Evolutionary conservation across 64 coral and sea anemone genomes (phyloP), one percentile per base, ranked within the genome.

Genomic region (Anthopleura sola): DNA sequence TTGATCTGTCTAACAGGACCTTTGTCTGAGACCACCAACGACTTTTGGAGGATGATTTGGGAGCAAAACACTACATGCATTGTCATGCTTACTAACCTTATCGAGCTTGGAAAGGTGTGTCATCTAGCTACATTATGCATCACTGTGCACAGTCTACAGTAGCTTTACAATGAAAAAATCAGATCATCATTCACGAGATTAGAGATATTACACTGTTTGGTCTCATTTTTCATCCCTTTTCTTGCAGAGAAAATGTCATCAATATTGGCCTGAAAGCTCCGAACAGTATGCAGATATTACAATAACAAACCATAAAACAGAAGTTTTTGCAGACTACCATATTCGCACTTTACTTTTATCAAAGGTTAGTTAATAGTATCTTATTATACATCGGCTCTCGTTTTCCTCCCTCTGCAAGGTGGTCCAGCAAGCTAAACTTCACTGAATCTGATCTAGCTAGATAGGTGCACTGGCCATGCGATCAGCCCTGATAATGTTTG

Each of bases 241-340:
- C 38, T 76, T 92, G 5, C 34, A 95, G 93, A 88, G 47, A 54
- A 95, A 95, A 49, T 95, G 93, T 55, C 86, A 92, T 12, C 90
- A 95, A 77, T 95, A 95, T 69, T 95, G 93, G 93, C 93, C 93
- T 2, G 90, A 95, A 0, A 84, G 69, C 47, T 69, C 83, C 0
- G 74, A 77, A 20, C 82, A 50, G 2, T 89, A 86, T 37, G 81
- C 56, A 29, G 53, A 87, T 64, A 58, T 95, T 20, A 92, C 53
- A 37, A 89, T 92, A 0, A 83, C 57, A 18, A 69, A 82, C 17
- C 93, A 92, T 75, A 95, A 89, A 32, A 85, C 85, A 9, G 93
- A 95, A 68, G 87, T 49, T 18, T 95, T 92, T 66, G 90, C 93
- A 0, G 93, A 95, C 77, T 95, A 92, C 26, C 84, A 84, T 21